Percentiles rank a stretch among this genome's conserved stretches.
These are phyloP conservation scores for Trissolcus brochymenae DNA, from an alignment of 2,888 invertebrate genomes.

Conservation along the genomic window DNA sequence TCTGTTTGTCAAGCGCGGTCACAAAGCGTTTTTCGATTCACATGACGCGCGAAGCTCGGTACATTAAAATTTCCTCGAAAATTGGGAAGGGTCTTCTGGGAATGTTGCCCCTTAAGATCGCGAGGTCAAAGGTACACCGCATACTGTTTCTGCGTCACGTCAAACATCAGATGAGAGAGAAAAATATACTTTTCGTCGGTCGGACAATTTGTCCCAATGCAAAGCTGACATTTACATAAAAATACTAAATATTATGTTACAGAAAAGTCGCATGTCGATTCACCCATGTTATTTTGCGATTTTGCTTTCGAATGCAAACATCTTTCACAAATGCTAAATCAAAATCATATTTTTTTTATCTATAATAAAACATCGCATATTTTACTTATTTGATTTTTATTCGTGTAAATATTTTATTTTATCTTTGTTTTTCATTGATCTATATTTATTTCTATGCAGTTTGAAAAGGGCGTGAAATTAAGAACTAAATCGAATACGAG, in stretches of 20 bases:
- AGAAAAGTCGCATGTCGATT: slow-evolving; percentile 5
- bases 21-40: slow-evolving; percentile 1
- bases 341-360: background rate
- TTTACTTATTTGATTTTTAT: background rate
- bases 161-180: background rate
- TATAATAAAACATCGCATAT: background rate
- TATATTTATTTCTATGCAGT: too few relatives aligned
- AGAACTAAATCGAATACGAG: background rate
- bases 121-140: background rate
- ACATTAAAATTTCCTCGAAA: background rate
- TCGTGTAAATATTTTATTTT: background rate
- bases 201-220: slow-evolving; percentile 5
- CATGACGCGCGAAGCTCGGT: background rate
- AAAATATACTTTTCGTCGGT: background rate
- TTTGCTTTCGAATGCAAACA: slow-evolving; percentile 1
- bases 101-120: background rate
- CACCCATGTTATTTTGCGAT: background rate
- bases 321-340: background rate
- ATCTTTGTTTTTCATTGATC: too few relatives aligned
- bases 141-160: background rate
- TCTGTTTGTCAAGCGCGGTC: background rate
- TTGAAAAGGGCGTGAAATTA: too few relatives aligned
- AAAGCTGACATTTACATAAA: slow-evolving; percentile 6
- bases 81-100: background rate
- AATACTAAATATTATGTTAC: slow-evolving; percentile 4